Evolutionary conservation across 2,797 vertebrate genomes (phyloP).

Genomic region (Esox masquinongy): DNA sequence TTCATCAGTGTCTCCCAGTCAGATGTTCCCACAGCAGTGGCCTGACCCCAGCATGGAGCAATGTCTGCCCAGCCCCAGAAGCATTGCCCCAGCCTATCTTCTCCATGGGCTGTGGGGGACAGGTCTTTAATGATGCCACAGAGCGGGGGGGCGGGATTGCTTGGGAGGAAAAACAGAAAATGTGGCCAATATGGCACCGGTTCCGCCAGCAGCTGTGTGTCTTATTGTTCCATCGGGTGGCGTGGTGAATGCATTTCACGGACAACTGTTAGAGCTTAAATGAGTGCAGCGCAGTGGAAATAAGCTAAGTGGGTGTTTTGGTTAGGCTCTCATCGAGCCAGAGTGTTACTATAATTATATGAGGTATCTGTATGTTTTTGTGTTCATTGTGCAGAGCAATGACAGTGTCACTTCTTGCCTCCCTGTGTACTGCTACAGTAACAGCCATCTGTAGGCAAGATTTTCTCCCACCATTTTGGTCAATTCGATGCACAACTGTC

Average conservation of each 20-base stretch:
- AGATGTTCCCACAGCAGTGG: slow-evolving; percentile 61
- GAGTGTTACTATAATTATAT: not conserved
- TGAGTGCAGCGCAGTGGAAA: not conserved
- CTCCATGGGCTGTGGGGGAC: slow-evolving; percentile 30
- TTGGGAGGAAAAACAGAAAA: slow-evolving; percentile 45
- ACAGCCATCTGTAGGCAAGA: not conserved
- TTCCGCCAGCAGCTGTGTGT: slow-evolving; percentile 45
- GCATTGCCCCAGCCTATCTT: slow-evolving; percentile 24
- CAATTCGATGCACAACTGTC: not conserved
- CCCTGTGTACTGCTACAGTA: not conserved
- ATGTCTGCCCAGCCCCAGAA: slow-evolving; percentile 42
- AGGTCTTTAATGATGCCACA: slow-evolving; percentile 62
- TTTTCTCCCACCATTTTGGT: not conserved
- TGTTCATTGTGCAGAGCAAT: not conserved
- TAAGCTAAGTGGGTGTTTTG: not conserved
- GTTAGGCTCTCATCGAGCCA: not conserved
- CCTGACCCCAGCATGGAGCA: slow-evolving; percentile 48
- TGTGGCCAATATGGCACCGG: slow-evolving; percentile 46
- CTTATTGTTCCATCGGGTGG: slow-evolving; percentile 15
- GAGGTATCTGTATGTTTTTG: not conserved
- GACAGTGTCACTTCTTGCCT: not conserved
- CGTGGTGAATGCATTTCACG: slow-evolving; percentile 42
- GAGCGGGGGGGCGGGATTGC: slow-evolving; percentile 44
- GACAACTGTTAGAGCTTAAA: slow-evolving; percentile 12
- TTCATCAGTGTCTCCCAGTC: slow-evolving; percentile 73